Base-by-base conservation (phyloP, 2,797 vertebrate species). In the Sternotherus odoratus region DNA sequence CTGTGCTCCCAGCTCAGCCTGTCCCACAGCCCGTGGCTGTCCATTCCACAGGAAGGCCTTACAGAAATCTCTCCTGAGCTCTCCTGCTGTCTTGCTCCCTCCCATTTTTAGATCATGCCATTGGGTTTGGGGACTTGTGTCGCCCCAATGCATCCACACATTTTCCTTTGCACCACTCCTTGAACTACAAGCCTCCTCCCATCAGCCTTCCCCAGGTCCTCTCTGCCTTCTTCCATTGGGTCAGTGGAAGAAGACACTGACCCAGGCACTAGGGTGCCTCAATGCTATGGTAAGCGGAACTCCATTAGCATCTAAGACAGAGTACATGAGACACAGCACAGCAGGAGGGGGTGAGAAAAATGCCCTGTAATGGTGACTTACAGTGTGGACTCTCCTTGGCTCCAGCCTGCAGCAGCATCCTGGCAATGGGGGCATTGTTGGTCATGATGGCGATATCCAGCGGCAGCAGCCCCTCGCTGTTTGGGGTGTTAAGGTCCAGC, bases 371-470 rank as follows among this genome's bases (percentile, higher is more conserved):
- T 8, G 26, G 6, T 48, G 89, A 98, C 99, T 99, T 97, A 99
- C 99, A 99, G 97, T 99, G 99, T 1, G 99, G 99, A 89, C 99
- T 99, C 96, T 99, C 99, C 96, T 99, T 99, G 8, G 99, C 99
- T 49, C 99, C 99, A 0, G 99, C 98, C 79, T 98, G 98, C 89
- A 99, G 98, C 80, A 99, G 97, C 74, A 98, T 98, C 96, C 98
- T 99, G 86, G 99, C 99, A 46, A 99, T 99, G 80, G 99, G 99
- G 30, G 98, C 97, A 0, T 99, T 99, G 98, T 99, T 99, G 96
- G 99, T 99, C 99, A 99, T 99, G 97, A 99, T 98, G 83, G 99
- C 99, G 0, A 99, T 98, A 92, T 99, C 99, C 46, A 99, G 98
- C 2, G 99, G 99, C 77, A 99, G 97, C n/a, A 99, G 98, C 30